Conservation (phyloP, 2,797 vertebrate genomes). For the Diceros bicornis region DNA sequence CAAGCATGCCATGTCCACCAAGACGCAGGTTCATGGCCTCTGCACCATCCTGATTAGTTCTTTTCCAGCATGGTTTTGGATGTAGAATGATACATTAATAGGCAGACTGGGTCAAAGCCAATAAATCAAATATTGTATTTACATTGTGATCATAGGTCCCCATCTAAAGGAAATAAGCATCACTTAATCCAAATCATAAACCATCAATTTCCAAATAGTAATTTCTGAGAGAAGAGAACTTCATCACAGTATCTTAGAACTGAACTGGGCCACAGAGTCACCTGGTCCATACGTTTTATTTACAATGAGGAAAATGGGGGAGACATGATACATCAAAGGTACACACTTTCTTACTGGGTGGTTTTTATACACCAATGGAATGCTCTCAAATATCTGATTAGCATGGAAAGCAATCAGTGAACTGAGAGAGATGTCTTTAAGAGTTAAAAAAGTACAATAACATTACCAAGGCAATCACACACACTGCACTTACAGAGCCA, state of each 20-base stretch:
- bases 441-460: neutral
- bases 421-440: constrained; percentile 14
- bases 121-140: neutral
- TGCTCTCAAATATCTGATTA: neutral
- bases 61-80: neutral
- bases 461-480: neutral
- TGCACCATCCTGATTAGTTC: neutral
- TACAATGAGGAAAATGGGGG: neutral
- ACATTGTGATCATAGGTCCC: neutral
- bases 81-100: neutral
- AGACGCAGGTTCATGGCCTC: neutral
- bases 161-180: constrained; percentile 9
- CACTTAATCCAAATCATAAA: constrained; percentile 25
- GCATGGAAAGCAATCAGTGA: neutral
- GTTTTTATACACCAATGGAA: constrained; percentile 6
- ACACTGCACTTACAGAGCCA: neutral
- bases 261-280: neutral
- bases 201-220: neutral
- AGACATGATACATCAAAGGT: neutral
- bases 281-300: neutral
- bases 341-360: neutral
- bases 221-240: constrained; percentile 13
- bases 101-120: neutral
- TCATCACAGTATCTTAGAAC: neutral
- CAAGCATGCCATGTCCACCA: neutral